phyloP scores from a whole-genome alignment of 1,140 invertebrate species.

The Anadara kagoshimensis region DNA sequence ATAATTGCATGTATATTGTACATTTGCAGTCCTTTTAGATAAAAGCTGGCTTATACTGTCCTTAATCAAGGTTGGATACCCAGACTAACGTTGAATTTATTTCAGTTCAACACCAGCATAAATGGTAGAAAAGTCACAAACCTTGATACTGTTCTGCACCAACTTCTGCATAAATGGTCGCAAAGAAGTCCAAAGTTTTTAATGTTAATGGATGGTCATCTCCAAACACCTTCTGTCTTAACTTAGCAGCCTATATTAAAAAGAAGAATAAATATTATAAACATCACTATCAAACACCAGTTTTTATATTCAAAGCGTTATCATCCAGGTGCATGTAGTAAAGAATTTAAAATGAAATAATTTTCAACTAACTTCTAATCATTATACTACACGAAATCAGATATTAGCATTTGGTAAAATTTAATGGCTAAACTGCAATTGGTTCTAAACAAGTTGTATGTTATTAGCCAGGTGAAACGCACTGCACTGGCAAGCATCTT shows the following conservation, averaged over 20 bases:
- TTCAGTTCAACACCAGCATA: neutral
- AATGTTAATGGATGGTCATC: slow-evolving; percentile 59
- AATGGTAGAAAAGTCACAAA: slow-evolving; percentile 25
- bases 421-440: neutral
- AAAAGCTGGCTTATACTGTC: neutral
- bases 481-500: no score
- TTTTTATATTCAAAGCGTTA: neutral
- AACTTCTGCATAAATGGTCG: slow-evolving; percentile 68
- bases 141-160: slow-evolving; percentile 68
- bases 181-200: slow-evolving; percentile 66
- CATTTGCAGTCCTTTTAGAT: neutral
- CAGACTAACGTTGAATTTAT: neutral
- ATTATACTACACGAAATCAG: neutral
- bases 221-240: slow-evolving; percentile 64
- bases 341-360: neutral
- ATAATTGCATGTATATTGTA: no score
- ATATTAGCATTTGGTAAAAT: neutral
- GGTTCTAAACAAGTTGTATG: neutral
- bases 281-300: neutral
- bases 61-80: neutral
- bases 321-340: neutral
- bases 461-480: no score
- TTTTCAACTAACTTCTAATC: neutral
- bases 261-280: neutral
- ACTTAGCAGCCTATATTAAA: slow-evolving; percentile 61